Conservation (phyloP, 2,113 vertebrate genomes). For the Pycnonotus jocosus region DNA sequence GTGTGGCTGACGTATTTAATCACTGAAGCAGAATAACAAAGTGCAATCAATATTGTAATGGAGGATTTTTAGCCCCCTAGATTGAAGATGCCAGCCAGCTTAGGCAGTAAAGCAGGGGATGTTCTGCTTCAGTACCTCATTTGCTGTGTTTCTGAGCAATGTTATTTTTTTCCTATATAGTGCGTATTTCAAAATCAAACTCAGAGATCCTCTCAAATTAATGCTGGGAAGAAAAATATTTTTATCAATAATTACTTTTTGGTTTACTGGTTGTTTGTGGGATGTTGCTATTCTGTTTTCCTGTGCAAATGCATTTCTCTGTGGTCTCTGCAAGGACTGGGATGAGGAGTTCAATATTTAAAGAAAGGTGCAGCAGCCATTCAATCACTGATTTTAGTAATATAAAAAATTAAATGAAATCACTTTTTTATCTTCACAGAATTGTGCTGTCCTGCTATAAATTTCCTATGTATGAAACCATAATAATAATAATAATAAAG, state of each 20-base stretch:
- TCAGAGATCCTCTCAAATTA: neutral
- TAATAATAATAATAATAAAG: too few relatives aligned
- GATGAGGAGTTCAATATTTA: neutral
- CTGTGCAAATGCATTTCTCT: neutral
- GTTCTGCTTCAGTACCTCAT: neutral
- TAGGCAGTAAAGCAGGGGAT: neutral
- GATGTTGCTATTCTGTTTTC: neutral
- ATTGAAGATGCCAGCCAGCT: neutral
- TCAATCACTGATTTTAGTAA: neutral
- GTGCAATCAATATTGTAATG: conserved; percentile 50
- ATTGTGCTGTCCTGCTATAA: neutral
- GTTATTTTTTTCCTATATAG: neutral
- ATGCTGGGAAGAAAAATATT: neutral
- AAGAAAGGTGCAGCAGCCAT: neutral
- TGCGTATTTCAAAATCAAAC: neutral
- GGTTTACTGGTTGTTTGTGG: neutral
- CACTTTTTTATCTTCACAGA: neutral
- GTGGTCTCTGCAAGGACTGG: neutral
- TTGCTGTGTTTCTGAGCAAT: neutral
- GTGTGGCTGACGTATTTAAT: conserved; percentile 38
- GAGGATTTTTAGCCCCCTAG: neutral
- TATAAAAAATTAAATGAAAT: neutral
- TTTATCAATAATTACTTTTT: conserved; percentile 33
- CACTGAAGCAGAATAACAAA: conserved; percentile 42
- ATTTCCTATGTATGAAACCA: neutral